Evolutionary conservation across 1,140 invertebrate species (phyloP).

Genomic region (Aphelenchoides fujianensis): DNA sequence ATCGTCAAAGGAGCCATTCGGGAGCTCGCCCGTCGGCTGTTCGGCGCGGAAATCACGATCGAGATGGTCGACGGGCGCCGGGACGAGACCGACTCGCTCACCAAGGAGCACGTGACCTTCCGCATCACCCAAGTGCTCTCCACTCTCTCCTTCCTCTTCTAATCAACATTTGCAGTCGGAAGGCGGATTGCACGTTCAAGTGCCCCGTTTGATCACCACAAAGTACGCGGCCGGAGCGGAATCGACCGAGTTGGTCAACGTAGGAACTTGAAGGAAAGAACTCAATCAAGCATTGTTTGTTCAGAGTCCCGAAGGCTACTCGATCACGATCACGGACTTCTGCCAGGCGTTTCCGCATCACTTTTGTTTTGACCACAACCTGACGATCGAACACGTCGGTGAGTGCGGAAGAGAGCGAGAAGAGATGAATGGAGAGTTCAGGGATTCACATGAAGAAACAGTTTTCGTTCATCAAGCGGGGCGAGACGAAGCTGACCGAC

Average conservation of each 20-base stretch:
- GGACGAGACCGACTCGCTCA: conserved; percentile 56
- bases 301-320: conserved; percentile 23
- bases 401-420: neutral
- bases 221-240: neutral
- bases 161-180: neutral
- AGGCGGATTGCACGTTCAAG: neutral
- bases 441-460: conserved; percentile 43
- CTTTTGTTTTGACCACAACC: conserved; percentile 63
- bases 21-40: conserved; percentile 61
- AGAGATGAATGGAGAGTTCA: conserved; percentile 4
- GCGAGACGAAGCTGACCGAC: conserved; percentile 54
- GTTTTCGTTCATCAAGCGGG: conserved; percentile 34
- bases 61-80: conserved; percentile 59
- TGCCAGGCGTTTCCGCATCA: conserved; percentile 64
- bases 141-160: no score
- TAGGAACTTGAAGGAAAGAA: conserved; percentile 9
- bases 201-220: neutral
- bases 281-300: conserved; percentile 5
- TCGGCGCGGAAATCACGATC: conserved; percentile 61
- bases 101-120: conserved; percentile 59
- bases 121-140: conserved; percentile 54
- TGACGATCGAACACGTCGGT: conserved; percentile 63
- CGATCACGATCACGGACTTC: conserved; percentile 45
- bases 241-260: conserved; percentile 11
- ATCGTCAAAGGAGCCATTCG: conserved; percentile 64